Percentiles rank a stretch among this genome's conserved stretches.
phyloP scores from a whole-genome alignment of 2,113 vertebrate genomes.

The Litocranius walleri region DNA sequence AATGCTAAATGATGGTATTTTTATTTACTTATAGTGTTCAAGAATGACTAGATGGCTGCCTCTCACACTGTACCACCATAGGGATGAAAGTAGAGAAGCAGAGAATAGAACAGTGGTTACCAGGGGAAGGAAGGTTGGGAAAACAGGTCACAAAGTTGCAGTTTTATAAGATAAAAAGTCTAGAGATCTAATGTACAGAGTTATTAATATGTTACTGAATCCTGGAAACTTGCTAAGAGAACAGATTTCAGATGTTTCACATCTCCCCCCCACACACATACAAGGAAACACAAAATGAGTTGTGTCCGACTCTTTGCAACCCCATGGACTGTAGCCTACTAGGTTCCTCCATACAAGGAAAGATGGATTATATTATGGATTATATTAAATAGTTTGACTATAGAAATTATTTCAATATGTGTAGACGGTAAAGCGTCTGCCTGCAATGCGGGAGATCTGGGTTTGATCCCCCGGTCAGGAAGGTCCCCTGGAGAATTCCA shows the following conservation, averaged over 20 bases:
- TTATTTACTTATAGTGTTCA: neutral
- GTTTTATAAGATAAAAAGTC: neutral
- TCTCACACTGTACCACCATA: neutral
- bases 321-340: too few species aligned
- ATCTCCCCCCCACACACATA: fast-evolving
- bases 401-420: neutral
- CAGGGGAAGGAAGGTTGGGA: neutral
- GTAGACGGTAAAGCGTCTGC: too few species aligned
- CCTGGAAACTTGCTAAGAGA: neutral
- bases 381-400: neutral
- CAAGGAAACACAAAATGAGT: neutral
- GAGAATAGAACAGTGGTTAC: neutral
- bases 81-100: neutral
- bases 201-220: neutral
- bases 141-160: neutral
- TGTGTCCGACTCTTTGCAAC: too few species aligned
- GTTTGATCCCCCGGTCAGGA: too few species aligned
- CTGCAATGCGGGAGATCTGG: too few species aligned
- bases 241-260: neutral
- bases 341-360: neutral
- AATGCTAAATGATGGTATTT: neutral
- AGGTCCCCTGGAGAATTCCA: too few species aligned
- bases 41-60: neutral
- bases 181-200: neutral
- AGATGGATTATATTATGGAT: neutral